Evolutionary conservation across 2,888 invertebrate species (phyloP).

Genomic region (Eurytoma californica): DNA sequence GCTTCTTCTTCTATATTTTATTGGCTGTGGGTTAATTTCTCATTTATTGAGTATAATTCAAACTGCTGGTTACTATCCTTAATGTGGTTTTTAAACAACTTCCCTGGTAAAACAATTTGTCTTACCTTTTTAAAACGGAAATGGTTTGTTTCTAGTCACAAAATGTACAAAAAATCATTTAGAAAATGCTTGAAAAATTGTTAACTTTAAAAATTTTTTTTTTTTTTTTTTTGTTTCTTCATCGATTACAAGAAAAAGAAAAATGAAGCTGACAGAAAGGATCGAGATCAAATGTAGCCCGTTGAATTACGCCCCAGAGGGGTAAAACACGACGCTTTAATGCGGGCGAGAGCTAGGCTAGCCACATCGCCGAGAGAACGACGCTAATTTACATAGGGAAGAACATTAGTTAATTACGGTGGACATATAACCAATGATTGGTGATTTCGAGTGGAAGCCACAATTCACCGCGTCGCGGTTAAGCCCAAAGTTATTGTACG

Average conservation of each 20-base stretch:
- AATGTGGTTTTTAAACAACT: too few species aligned
- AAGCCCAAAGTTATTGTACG: conserved; percentile 73
- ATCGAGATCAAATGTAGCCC: background rate
- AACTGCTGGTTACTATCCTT: too few species aligned
- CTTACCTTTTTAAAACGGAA: too few species aligned
- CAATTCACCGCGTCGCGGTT: conserved; percentile 69
- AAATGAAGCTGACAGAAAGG: conserved; percentile 21
- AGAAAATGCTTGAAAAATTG: too few species aligned
- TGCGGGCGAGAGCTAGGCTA: conserved; percentile 2
- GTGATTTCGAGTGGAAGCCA: conserved; percentile 68
- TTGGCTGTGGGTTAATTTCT: too few species aligned
- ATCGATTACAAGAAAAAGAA: background rate
- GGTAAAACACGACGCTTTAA: conserved; percentile 35
- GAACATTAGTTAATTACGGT: conserved; percentile 74
- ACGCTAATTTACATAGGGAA: conserved; percentile 71
- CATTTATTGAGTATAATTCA: too few species aligned
- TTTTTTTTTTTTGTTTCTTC: too few species aligned
- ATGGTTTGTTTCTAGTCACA: too few species aligned
- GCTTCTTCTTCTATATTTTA: too few species aligned
- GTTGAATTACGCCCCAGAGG: conserved; percentile 16
- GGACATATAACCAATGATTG: conserved; percentile 73
- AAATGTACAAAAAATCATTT: too few species aligned
- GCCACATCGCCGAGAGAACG: conserved; percentile 32
- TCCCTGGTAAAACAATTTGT: too few species aligned
- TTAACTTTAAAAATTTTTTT: too few species aligned